phyloP scores from a whole-genome alignment of 2,888 invertebrate species.

The Mythimna impura region DNA sequence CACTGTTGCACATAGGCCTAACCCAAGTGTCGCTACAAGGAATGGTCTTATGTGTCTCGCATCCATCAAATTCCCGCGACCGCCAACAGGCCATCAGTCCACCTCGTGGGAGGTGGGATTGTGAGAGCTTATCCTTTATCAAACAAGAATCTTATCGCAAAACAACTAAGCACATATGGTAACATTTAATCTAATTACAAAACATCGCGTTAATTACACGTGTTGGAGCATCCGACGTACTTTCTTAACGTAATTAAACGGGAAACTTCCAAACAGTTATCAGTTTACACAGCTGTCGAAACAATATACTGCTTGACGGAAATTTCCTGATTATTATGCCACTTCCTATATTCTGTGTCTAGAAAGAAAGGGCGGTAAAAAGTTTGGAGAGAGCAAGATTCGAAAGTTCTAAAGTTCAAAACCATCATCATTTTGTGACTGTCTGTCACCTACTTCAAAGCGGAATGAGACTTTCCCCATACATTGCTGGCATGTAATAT shows the following conservation, averaged over 20 bases:
- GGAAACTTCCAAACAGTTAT: constrained; percentile 23
- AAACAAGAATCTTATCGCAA: not conserved
- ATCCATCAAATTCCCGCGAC: too few relatives aligned
- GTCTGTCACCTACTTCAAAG: too few relatives aligned
- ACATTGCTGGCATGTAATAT: too few relatives aligned
- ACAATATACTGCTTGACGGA: constrained; percentile 25
- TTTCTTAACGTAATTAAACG: constrained; percentile 41
- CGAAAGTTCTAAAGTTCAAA: too few relatives aligned
- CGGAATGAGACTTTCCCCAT: too few relatives aligned
- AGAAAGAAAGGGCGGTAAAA: not conserved
- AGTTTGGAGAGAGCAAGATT: not conserved
- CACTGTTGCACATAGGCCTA: too few relatives aligned
- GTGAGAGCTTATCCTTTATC: not conserved
- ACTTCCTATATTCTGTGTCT: constrained; percentile 12
- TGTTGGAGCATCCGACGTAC: constrained; percentile 3
- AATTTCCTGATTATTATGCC: constrained; percentile 40
- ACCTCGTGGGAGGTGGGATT: too few relatives aligned
- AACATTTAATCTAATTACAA: constrained; percentile 6
- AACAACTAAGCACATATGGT: not conserved
- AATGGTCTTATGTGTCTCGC: too few relatives aligned
- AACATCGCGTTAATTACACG: constrained; percentile 2
- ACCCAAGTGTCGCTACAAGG: too few relatives aligned
- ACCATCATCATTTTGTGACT: too few relatives aligned
- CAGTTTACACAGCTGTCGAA: constrained; percentile 48
- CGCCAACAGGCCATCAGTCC: too few relatives aligned